Base-by-base conservation (phyloP, 2,797 vertebrate genomes). In the Morus bassanus region DNA sequence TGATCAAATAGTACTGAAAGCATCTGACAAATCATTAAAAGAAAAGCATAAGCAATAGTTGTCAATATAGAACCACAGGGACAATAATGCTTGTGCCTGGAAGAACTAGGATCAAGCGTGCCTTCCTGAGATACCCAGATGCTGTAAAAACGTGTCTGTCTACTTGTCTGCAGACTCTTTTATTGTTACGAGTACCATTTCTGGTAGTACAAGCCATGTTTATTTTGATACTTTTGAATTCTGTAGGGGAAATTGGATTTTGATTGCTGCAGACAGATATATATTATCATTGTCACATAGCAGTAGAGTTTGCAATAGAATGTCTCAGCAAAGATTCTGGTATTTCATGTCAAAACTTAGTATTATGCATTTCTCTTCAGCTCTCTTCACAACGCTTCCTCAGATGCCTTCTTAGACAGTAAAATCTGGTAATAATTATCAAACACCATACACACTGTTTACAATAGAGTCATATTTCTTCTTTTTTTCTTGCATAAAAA, bases 341-440 rank as follows among this genome's bases (percentile, higher is more conserved):
- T 96, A 94, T 89, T 96, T 77, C 79, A 94, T 91, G 61, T 95
- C 91, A 93, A 97, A 98, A 95, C 51, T 95, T 78, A 96, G 54
- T 93, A 93, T 88, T 91, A 96, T n/a, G 60, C 77, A 94, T 93
- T 97, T 97, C 81, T 96, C 85, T 94, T 95, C 92, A 83, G 73
- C 74, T 96, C 75, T 96, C 96, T 89, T 96, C 95, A 95, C 81
- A 97, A 93, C 76, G 94, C 88, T 97, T 98, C 91, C 95, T 98
- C 90, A 97, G 97, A 97, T 97, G 95, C 37, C 45, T 96, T 96
- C 95, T 97, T 97, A 98, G 95, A 97, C 95, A 97, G 97, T 95
- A 96, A 97, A 98, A 97, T 98, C 98, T 98, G 98, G 97, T 97
- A 98, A 96, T 97, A 98, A 98, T 98, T 98, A 98, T 93, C 97